Base-by-base conservation (phyloP, 2,113 vertebrate genomes). In the Nansenia antarctica region DNA sequence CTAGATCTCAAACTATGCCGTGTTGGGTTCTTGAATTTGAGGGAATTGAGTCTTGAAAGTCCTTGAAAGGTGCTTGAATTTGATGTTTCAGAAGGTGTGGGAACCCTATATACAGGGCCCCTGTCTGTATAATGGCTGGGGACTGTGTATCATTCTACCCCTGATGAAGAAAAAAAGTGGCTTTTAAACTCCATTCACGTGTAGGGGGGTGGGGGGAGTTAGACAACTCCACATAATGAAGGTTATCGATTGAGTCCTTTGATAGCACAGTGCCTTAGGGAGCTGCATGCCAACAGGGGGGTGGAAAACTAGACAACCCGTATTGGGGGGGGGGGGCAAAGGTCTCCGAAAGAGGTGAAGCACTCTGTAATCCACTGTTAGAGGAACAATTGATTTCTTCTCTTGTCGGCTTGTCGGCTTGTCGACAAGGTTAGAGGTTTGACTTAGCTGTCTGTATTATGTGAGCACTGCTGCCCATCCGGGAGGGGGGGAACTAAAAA, bases 371-470 rank as follows among this genome's bases (percentile, higher is more conserved):
- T 85, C 80, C 81, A 83, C 82, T 85, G 84, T 80, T 80, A 82
- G 84, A 81, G 81, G 86, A 89, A 90, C 89, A 90, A 90, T 89
- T 84, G 86, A 90, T 90, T 72, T 69, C 62, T 85, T 87, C n/a
- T n/a, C n/a, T n/a, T n/a, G n/a, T n/a, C n/a, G n/a, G n/a, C n/a
- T n/a, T n/a, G n/a, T n/a, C 89, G 89, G 85, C 87, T 81, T 32
- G 62, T 68, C 84, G 84, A 87, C 89, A 89, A 83, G 80, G 80
- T 90, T 84, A 73, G 45, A 74, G 73, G 7, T n/a, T n/a, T 84
- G 69, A 83, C 76, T 76, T 72, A 2, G n/a, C 68, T 63, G 8
- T 0, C 77, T 73, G 74, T 81, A 82, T 81, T 85, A 89, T 85
- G 86, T 90, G 85, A 90, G 81, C 79, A 80, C 65, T 24, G 22